A percentile compares a stretch with the other conserved stretches of the same genome.
Conservation (phyloP, 2,888 invertebrate species). For the Chaitophorus viminalis region DNA sequence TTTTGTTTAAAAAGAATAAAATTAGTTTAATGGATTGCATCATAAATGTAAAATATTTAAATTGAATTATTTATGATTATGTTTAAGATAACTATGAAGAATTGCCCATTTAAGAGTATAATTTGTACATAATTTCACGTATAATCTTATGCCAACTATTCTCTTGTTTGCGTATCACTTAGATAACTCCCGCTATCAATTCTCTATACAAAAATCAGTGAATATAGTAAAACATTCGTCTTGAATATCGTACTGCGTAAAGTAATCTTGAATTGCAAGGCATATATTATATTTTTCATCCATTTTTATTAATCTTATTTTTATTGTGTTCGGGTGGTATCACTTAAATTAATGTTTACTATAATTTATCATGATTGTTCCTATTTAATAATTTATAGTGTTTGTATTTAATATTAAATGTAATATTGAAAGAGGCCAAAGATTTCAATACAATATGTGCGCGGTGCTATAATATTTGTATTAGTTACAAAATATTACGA, state of each 20-base stretch:
- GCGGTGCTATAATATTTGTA: not conserved
- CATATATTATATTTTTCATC: not conserved
- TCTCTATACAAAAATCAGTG: not conserved
- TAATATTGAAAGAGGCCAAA: not conserved
- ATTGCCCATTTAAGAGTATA: not conserved
- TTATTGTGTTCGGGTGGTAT: not conserved
- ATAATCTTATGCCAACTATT: not conserved
- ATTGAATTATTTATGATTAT: slow-evolving; percentile 4
- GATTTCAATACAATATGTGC: not conserved
- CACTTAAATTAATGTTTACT: not conserved
- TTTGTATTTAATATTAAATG: not conserved
- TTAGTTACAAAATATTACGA: not conserved
- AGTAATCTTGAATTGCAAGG: not conserved
- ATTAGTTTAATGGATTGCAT: not conserved
- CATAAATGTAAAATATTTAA: slow-evolving; percentile 1
- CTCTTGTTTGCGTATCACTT: slow-evolving; percentile 4
- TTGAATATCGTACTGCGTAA: not conserved
- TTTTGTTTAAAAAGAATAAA: too few species aligned
- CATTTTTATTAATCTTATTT: too few species aligned
- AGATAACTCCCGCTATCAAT: slow-evolving; percentile 34
- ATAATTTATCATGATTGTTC: not conserved
- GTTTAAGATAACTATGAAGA: not conserved
- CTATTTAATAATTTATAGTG: not conserved
- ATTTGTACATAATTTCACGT: slow-evolving; percentile 42
- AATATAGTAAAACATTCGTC: not conserved